These are phyloP conservation scores for Hydra vulgaris DNA, from an alignment of 30 jellyfish, hydroid and myxozoan species.

Conservation along the genomic window DNA sequence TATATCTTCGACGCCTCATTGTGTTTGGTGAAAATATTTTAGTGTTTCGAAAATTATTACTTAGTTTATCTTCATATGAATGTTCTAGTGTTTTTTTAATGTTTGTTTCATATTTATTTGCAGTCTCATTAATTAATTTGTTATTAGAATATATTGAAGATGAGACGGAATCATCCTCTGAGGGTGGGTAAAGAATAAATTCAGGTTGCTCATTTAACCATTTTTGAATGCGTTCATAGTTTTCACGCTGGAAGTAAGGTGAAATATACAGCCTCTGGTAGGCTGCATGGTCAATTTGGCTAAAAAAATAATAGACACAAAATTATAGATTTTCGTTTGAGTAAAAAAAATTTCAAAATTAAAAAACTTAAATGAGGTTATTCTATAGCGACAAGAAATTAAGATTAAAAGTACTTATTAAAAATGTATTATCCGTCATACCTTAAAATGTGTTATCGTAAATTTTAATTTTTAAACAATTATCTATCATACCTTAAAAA, in stretches of 20 bases:
- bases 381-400: too few species aligned
- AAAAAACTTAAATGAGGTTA: too few species aligned
- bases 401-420: too few species aligned
- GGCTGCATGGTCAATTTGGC: too few species aligned
- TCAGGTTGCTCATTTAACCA: slow-evolving; percentile 31
- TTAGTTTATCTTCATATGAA: background rate
- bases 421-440: too few species aligned
- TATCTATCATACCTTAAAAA: too few species aligned
- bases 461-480: too few species aligned
- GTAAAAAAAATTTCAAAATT: too few species aligned
- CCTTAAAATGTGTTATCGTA: too few species aligned
- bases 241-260: background rate
- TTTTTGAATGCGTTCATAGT: slow-evolving; percentile 19
- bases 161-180: slow-evolving; percentile 19
- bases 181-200: slow-evolving; percentile 21
- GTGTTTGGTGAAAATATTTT: slow-evolving; percentile 12
- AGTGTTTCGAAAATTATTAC: background rate
- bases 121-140: background rate
- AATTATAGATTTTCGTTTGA: too few species aligned
- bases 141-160: background rate
- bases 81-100: background rate
- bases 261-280: background rate
- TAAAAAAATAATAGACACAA: too few species aligned
- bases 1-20: slow-evolving; percentile 21
- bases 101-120: background rate